Base-by-base conservation (phyloP, 2,888 invertebrate species). In the Diarsia rubi region DNA sequence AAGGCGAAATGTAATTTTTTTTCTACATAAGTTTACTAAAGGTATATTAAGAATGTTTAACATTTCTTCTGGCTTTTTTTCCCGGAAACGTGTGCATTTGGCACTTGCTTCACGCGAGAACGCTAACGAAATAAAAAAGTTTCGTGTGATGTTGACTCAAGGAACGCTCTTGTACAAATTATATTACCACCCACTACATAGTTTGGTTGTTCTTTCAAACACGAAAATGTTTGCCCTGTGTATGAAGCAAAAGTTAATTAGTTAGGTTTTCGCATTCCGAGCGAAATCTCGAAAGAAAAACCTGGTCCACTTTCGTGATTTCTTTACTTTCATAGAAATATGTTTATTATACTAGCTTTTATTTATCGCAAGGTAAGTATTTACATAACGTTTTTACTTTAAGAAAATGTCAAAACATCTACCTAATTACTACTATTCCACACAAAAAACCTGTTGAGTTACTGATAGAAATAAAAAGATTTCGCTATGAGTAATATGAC, bases 101-200 rank as follows among this genome's bases (percentile, higher is more conserved):
- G 45, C 59, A 47, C 52, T 31, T 12, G 14, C 3, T 77, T 47
- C 67, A 47, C 42, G 24, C 31, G 31, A 31, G 31, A 31, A 6
- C 21, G 63, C 14, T 70, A 77, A 59, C 4, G n/a, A 63, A 67
- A 62, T 63, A 79, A 24, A 67, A 78, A 78, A 82, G n/a, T 65
- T 70, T 67, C 9, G 21, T 27, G 24, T 44, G 62, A 19, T 77
- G 78, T 63, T 59, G 37, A 59, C 69, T 67, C 21, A 1, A 45
- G 21, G 16, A 37, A 49, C 16, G 37, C 12, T 42, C 47, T 65
- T 42, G n/a, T 14, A 24, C 27, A 64, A 76, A 82, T 70, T 62
- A 60, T 69, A 66, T 76, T 47, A 75, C n/a, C 16, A 63, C 14
- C n/a, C 3, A 52, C 31, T 45, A 27, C n/a, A 70, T 27, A 42